phyloP scores from a whole-genome alignment of 1,140 invertebrate genomes.

The Drosophila varians region DNA sequence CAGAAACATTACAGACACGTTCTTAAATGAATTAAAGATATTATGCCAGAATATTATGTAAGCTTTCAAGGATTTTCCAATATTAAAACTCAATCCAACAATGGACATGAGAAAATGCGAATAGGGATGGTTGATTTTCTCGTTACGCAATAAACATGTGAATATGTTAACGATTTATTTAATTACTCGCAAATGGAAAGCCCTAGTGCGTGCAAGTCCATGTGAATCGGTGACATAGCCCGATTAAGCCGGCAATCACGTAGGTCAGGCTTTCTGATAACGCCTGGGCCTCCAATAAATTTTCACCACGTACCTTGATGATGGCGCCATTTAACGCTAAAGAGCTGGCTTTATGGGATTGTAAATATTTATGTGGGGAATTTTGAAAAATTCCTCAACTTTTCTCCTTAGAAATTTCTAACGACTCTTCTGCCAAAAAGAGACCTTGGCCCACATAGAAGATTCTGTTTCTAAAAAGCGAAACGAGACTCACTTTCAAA shows the following conservation, averaged over 20 bases:
- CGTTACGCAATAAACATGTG: constrained; percentile 48
- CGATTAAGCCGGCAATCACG: constrained; percentile 57
- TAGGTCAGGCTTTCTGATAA: constrained; percentile 56
- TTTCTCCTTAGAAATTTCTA: constrained; percentile 46
- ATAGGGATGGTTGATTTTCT: constrained; percentile 9
- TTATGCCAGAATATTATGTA: not conserved
- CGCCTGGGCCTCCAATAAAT: constrained; percentile 55
- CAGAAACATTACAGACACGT: no score
- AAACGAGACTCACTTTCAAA: constrained; percentile 65
- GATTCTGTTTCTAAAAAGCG: constrained; percentile 22
- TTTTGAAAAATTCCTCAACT: constrained; percentile 26
- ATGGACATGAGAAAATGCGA: constrained; percentile 3
- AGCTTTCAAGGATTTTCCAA: constrained; percentile 5
- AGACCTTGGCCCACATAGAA: constrained; percentile 63
- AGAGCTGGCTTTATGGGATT: constrained; percentile 38
- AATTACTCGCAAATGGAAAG: constrained; percentile 68
- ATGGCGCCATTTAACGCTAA: constrained; percentile 67
- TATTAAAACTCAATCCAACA: constrained; percentile 6
- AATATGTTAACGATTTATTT: constrained; percentile 48
- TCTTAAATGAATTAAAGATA: no score
- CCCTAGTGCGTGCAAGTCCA: constrained; percentile 51
- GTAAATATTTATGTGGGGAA: constrained; percentile 54
- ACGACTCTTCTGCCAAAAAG: constrained; percentile 19
- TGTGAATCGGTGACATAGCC: constrained; percentile 54
- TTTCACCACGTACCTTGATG: constrained; percentile 73